Evolutionary conservation across 1,140 invertebrate species (phyloP), one percentile per base, ranked within the genome.

Genomic region (Apis cerana): DNA sequence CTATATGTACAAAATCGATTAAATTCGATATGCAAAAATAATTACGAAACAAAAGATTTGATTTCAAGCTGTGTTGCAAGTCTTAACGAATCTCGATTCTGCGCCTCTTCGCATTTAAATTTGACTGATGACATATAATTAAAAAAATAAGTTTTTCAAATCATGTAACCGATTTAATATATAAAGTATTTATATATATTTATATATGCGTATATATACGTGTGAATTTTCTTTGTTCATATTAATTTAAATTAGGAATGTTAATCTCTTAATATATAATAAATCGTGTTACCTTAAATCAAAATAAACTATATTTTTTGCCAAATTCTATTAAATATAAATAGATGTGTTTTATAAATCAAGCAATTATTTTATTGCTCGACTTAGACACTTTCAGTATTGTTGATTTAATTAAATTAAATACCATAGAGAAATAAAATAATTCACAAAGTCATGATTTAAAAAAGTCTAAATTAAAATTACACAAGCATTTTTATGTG

Each of bases 1-100:
- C 54, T 52, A 13, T 80, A 67, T 81, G 43, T 75, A 81, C 61
- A 80, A 21, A 80, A 80, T 17, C 17, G 56, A 80, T 10, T 67
- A 33, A 68, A 75, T 75, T 33, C 19, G 33, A 80, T 43, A 43
- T 64, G 68, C 12, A 50, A 52, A 17, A 58, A 54, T 43, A 54
- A 74, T 56, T 58, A 9, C 5, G 27, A 74, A 43, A 59, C 21
- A 59, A 27, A 74, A 15, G 12, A n/a, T 13, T 43, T 33, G 19
- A 68, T 43, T n/a, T 9, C 8, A 21, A 69, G 8, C n/a, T 19
- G 17, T 43, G 33, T 43, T 43, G 33, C 2, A 33, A 58, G 5
- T 56, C 23, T 12, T n/a, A n/a, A 48, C 8, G 33, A 50, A 23
- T 23, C 21, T 52, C 15, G 48, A 52, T 70, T 43, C 12, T n/a